Conservation (phyloP, 2,113 vertebrate species). For the Accipiter cooperii region DNA sequence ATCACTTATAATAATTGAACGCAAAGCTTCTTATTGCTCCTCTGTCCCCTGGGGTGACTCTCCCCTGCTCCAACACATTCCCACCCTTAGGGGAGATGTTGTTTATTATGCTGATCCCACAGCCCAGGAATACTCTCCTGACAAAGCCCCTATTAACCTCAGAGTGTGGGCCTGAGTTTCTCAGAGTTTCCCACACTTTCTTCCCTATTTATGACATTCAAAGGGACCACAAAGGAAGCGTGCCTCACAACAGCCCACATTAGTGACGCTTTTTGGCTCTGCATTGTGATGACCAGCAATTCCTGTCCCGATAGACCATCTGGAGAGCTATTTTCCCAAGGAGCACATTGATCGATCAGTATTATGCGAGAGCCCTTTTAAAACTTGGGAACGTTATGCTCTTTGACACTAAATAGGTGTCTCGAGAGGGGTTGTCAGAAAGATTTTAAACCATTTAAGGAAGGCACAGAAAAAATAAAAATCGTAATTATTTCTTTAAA, state of each 20-base stretch:
- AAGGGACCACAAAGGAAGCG: constrained; percentile 82
- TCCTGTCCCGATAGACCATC: constrained; percentile 76
- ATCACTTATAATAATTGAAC: constrained; percentile 18
- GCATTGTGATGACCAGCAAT: constrained; percentile 68
- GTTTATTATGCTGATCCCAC: constrained; percentile 64
- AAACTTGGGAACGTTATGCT: constrained; percentile 67
- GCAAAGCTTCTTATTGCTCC: background rate
- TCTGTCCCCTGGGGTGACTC: background rate
- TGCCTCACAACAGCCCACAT: constrained; percentile 90
- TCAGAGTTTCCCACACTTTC: constrained; percentile 87
- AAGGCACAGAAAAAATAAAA: background rate
- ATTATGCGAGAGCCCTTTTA: constrained; percentile 52
- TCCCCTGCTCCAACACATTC: constrained; percentile 36
- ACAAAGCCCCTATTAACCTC: constrained; percentile 71
- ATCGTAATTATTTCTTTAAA: constrained; percentile 11
- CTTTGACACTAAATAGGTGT: constrained; percentile 67
- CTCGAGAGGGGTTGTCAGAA: constrained; percentile 38
- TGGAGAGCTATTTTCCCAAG: constrained; percentile 77
- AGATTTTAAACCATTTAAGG: constrained; percentile 50
- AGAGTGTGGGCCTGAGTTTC: constrained; percentile 80
- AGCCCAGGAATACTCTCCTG: constrained; percentile 36
- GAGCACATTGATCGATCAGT: constrained; percentile 61
- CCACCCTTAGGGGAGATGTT: constrained; percentile 31
- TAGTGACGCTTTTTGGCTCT: constrained; percentile 83
- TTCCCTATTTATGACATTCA: constrained; percentile 75